Base-by-base conservation (phyloP, 2,113 vertebrate species). In the Paramormyrops kingsleyae region DNA sequence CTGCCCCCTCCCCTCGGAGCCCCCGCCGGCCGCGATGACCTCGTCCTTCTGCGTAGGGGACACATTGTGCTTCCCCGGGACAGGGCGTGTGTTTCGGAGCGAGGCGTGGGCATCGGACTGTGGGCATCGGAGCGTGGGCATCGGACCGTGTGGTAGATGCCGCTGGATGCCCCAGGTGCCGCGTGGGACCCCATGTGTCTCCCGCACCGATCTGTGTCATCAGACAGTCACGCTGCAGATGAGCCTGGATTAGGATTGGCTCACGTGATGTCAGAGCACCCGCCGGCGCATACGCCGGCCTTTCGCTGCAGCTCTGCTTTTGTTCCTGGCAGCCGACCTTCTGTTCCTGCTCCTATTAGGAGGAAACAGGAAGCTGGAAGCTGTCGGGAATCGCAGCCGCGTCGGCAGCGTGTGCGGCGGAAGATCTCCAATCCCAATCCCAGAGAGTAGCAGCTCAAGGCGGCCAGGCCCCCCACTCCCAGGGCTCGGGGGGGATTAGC, bases 381-480 rank as follows among this genome's bases (percentile, higher is more conserved):
- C 91, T 88, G 92, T 93, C 92, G 91, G 92, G 89, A 80, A 93
- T 91, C 94, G 93, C 93, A 92, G 91, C 93, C 91, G 91, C 9
- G 24, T 2, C 10, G n/a, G 86, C 93, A 94, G 94, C 95, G 94
- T 91, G 88, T 92, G 93, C 90, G 53, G 47, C 87, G 84, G 4
- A 62, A 91, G 89, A 24, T 59, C 92, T 94, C 94, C 94, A 95
- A 17, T 94, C 90, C 94, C 42, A 88, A 89, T 91, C 90, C 92
- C 92, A 92, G 90, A 83, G 66, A 89, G 39, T 24, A 4, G 24
- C 42, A 2, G 39, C 39, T 24, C 83, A 84, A 4, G 44, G 7
- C 44, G 2, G 83, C 39, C 42, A 0, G 17, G 53, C 53, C 19
- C 53, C 4, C 19, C 39, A 9, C 84, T n/a, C 84, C 42, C 19